Base-by-base conservation (phyloP, 2,888 invertebrate genomes). In the Lamproptera curius region DNA sequence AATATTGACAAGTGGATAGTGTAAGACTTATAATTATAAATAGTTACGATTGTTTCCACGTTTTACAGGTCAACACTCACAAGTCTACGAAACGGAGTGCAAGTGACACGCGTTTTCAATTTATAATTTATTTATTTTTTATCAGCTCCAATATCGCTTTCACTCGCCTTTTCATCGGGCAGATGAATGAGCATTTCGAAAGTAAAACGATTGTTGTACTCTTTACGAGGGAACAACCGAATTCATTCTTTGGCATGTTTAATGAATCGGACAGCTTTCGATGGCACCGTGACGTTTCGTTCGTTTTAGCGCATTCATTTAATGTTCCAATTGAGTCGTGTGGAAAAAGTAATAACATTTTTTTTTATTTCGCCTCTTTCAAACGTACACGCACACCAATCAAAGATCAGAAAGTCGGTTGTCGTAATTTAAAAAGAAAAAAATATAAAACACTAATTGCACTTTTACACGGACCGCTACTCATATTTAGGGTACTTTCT, bases 41-140 rank as follows among this genome's bases (percentile, higher is more conserved):
- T 20, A 20, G 20, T 28, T 16, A 34, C 33, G 46, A 45, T 46
- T 51, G 14, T 48, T 31, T 44, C 37, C 61, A 62, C 56, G 54
- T 51, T 55, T 79, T 74, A 62, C 61, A 61, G 79, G 79, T 77
- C 80, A 79, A 67, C 62, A 63, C 61, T 63, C 65, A 60, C 63
- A 44, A 62, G 62, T 65, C 63, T 66, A 70, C 61, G 67, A 74
- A 70, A 73, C 65, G 72, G 68, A 70, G 78, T 82, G 80, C 82
- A 82, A 83, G 80, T 73, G 83, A 84, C 83, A 83, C 84, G 70
- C 81, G 81, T 84, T 84, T 86, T 83, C 80, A 78, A 82, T 80
- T 71, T n/a, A n/a, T n/a, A n/a, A n/a, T n/a, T 20, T 20, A 20
- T 20, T 20, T 20, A 20, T 20, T 67, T 73, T 85, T 82, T 86